Evolutionary conservation across 2,797 vertebrate genomes (phyloP).

Genomic region (Clarias fuscus): DNA sequence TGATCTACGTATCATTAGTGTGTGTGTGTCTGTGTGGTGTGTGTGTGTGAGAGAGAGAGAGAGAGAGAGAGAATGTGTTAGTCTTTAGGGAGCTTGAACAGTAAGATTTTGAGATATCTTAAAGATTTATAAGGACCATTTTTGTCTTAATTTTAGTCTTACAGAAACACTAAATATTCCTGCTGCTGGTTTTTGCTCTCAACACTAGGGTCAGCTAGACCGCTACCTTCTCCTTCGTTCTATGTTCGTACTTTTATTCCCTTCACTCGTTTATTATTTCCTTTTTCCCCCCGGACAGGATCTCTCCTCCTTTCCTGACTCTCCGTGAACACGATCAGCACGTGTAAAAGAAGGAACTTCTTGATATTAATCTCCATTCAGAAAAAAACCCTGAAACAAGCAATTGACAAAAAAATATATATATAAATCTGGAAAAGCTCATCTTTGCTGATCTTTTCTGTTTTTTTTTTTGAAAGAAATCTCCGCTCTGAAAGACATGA

Average conservation of each 20-base stretch:
- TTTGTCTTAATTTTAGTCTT: conserved; percentile 46
- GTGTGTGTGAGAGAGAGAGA: background rate
- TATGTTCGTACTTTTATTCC: background rate
- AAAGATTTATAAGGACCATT: conserved; percentile 40
- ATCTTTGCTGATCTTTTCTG: background rate
- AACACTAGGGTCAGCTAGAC: background rate
- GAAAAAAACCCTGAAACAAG: background rate
- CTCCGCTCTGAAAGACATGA: background rate
- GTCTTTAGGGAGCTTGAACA: background rate
- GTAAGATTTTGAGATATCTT: conserved; percentile 39
- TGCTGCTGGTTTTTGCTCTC: conserved; percentile 35
- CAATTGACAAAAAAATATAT: too few species aligned
- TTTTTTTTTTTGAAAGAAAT: background rate
- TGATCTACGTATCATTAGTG: conserved; percentile 10
- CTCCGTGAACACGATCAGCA: background rate
- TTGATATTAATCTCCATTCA: background rate
- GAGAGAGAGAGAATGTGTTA: background rate
- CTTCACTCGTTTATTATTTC: background rate
- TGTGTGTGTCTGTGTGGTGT: conserved; percentile 12
- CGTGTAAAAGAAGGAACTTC: background rate
- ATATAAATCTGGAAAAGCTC: background rate
- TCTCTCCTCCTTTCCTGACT: background rate
- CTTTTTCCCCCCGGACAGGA: background rate
- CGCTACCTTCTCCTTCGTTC: too few species aligned
- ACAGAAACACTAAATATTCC: conserved; percentile 43